Conservation (phyloP, 2,797 vertebrate species). For the Etheostoma perlongum region DNA sequence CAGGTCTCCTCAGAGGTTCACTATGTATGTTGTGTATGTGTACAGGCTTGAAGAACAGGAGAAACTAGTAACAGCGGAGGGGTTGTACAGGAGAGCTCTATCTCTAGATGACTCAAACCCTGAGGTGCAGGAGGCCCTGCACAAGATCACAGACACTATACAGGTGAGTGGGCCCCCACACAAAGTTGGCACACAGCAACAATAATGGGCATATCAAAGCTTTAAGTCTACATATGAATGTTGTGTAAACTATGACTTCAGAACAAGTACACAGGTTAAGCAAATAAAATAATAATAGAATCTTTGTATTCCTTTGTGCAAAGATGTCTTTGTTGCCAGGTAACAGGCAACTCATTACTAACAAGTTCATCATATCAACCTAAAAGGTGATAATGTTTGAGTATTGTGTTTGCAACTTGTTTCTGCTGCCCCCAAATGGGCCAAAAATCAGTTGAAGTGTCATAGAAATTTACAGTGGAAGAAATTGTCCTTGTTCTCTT, state of each 20-base stretch:
- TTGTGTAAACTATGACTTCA: not conserved
- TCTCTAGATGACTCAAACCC: constrained; percentile 90
- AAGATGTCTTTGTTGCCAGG: not conserved
- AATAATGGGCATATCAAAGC: not conserved
- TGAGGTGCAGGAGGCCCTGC: constrained; percentile 93
- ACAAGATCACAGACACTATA: constrained; percentile 92
- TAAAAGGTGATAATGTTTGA: not conserved
- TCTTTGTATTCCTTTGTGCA: not conserved
- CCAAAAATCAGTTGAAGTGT: too few relatives aligned
- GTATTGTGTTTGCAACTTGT: not conserved
- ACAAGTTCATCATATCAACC: not conserved
- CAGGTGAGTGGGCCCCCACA: constrained; percentile 91
- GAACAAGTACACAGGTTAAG: not conserved
- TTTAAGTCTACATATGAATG: not conserved
- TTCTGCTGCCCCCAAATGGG: not conserved
- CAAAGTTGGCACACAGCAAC: not conserved
- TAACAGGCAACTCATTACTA: too few relatives aligned
- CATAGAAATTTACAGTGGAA: too few relatives aligned
- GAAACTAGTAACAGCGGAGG: constrained; percentile 95
- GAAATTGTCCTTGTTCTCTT: too few relatives aligned
- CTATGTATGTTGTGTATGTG: not conserved
- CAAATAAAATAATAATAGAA: not conserved
- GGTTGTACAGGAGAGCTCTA: constrained; percentile 93
- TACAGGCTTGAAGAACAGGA: constrained; percentile 94
- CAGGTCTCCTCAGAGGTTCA: too few relatives aligned